Evolutionary conservation across 2,113 vertebrate genomes (phyloP).

Genomic region (Ictidomys tridecemlineatus): DNA sequence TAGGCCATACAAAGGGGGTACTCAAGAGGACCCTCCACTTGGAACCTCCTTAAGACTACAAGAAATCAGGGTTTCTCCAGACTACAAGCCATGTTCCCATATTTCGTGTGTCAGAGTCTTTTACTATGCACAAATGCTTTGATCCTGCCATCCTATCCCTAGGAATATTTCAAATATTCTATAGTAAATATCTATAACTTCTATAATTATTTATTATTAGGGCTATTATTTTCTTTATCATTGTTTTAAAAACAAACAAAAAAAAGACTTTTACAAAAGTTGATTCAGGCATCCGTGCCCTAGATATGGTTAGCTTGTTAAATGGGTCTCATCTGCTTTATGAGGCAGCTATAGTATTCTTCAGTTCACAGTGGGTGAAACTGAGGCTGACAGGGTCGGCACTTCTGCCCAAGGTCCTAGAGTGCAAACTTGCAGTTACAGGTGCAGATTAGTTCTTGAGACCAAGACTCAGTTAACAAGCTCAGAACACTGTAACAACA

Average conservation of each 20-base stretch:
- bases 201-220: background rate
- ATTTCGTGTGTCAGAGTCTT: background rate
- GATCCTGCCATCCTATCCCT: background rate
- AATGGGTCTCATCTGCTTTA: background rate
- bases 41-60: background rate
- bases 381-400: background rate
- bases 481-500: background rate
- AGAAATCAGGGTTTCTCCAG: background rate
- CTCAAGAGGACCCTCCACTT: background rate
- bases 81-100: background rate
- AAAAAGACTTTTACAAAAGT: background rate
- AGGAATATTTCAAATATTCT: background rate
- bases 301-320: background rate
- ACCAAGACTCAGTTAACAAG: background rate
- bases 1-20: fast-evolving
- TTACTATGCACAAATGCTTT: background rate
- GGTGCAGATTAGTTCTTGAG: background rate
- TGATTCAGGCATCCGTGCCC: background rate
- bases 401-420: background rate
- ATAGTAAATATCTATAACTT: background rate
- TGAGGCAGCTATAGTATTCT: background rate
- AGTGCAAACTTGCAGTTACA: background rate
- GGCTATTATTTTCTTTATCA: background rate
- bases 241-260: background rate
- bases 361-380: background rate